Evolutionary conservation across 1,140 invertebrate genomes (phyloP).

Genomic region (Ptiloglossa arizonensis): DNA sequence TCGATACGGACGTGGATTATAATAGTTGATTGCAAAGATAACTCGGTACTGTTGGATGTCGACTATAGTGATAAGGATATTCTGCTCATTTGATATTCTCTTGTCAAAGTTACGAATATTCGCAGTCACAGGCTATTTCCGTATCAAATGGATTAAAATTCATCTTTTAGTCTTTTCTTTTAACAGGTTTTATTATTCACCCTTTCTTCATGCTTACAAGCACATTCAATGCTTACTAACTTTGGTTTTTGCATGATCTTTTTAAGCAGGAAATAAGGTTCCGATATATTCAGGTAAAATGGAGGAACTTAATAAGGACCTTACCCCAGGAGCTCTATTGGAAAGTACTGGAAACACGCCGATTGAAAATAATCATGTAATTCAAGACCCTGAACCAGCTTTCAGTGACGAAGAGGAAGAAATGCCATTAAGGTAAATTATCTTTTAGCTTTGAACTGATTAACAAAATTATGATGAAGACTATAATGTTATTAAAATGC

Average conservation of each 20-base stretch:
- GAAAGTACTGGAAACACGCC: slow-evolving; percentile 68
- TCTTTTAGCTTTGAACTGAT: neutral
- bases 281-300: slow-evolving; percentile 81
- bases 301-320: slow-evolving; percentile 83
- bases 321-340: slow-evolving; percentile 79
- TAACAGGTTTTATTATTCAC: slow-evolving; percentile 52
- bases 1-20: no score
- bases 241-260: slow-evolving; percentile 75
- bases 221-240: slow-evolving; percentile 76
- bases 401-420: slow-evolving; percentile 93
- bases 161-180: slow-evolving; percentile 8
- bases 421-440: slow-evolving; percentile 75
- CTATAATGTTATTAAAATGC: neutral
- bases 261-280: slow-evolving; percentile 79
- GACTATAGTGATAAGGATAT: no score
- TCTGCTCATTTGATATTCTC: no score
- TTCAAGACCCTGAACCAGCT: slow-evolving; percentile 85
- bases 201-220: slow-evolving; percentile 53
- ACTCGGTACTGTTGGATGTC: no score
- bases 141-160: neutral
- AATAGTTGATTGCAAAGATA: no score
- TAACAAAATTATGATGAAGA: neutral
- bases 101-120: no score
- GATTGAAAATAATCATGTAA: slow-evolving; percentile 81
- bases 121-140: no score